Conservation (phyloP, 2,888 invertebrate species). For the Sisyra nigra region DNA sequence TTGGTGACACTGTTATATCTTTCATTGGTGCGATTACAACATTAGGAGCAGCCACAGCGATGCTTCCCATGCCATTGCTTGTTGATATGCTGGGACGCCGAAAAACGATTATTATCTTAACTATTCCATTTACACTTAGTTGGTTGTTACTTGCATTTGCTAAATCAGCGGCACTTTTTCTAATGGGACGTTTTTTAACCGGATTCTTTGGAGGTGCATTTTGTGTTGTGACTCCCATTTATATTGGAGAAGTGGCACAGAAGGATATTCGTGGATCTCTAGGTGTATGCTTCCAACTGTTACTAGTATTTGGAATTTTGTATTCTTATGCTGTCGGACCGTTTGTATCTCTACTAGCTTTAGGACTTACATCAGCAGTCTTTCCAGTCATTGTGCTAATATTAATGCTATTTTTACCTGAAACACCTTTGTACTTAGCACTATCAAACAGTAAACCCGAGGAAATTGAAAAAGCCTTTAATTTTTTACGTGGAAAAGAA, state of each 20-base stretch:
- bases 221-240: conserved; percentile 67
- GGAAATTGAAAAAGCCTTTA: conserved; percentile 43
- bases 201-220: conserved; percentile 43
- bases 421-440: conserved; percentile 51
- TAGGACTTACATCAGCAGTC: conserved; percentile 45
- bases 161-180: conserved; percentile 11
- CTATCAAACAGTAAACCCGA: conserved; percentile 28
- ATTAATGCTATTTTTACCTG: conserved; percentile 49
- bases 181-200: conserved; percentile 20
- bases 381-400: conserved; percentile 43
- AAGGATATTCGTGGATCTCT: conserved; percentile 60
- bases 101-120: conserved; percentile 16
- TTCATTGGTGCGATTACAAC: conserved; percentile 20
- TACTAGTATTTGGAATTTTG: conserved; percentile 61
- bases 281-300: conserved; percentile 66
- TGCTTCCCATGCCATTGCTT: conserved; percentile 18
- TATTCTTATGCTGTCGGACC: conserved; percentile 54
- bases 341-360: conserved; percentile 40
- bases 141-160: conserved; percentile 17
- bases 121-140: conserved; percentile 15
- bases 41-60: conserved; percentile 20
- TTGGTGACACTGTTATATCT: conserved; percentile 13
- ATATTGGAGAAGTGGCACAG: conserved; percentile 70
- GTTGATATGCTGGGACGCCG: conserved; percentile 16
- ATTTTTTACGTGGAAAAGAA: conserved; percentile 52